Evolutionary conservation across 2,888 invertebrate genomes (phyloP), one percentile per base, ranked within the genome.

Genomic region (Sarcophaga rosellei): DNA sequence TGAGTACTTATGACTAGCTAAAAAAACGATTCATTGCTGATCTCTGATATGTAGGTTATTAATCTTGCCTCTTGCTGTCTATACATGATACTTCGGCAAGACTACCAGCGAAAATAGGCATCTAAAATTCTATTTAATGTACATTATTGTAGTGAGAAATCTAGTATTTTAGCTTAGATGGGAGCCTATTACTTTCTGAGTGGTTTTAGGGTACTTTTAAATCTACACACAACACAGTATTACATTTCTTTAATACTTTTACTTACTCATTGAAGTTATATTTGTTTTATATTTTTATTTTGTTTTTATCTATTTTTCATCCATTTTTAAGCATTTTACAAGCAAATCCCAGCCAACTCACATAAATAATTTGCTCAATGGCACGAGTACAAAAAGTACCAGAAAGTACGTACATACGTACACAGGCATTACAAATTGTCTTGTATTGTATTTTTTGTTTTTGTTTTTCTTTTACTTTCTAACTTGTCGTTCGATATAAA

Each of bases 321-420:
- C 23, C 3, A 35, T 66, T 65, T 57, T 23, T 20, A 68, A 61
- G 53, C 75, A 75, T 62, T 63, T 82, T 73, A 44, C 25, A 66
- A 72, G 72, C 47, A 84, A 84, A 65, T 63, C 25, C 17, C 59
- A 23, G 57, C 45, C 45, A 81, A 81, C 53, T 81, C 73, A 25
- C 73, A 85, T 85, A 85, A 85, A 85, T 81, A 81, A 74, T 74
- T 59, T 77, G 25, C 21, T 77, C 68, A 62, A 73, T 77, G 69
- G 77, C 44, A 74, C 45, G 81, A 62, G 44, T 62, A 57, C 6
- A 76, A 63, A 76, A 4, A 15, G 44, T 35, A 35, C 25, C 20
- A 72, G 72, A 72, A 81, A 62, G 62, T 69, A 73, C 47, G 35
- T 21, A 0, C 57, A 47, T 47, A 47, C 47, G 53, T 53, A 17